phyloP scores from a whole-genome alignment of 2,797 vertebrate genomes.

The Balearica regulorum region DNA sequence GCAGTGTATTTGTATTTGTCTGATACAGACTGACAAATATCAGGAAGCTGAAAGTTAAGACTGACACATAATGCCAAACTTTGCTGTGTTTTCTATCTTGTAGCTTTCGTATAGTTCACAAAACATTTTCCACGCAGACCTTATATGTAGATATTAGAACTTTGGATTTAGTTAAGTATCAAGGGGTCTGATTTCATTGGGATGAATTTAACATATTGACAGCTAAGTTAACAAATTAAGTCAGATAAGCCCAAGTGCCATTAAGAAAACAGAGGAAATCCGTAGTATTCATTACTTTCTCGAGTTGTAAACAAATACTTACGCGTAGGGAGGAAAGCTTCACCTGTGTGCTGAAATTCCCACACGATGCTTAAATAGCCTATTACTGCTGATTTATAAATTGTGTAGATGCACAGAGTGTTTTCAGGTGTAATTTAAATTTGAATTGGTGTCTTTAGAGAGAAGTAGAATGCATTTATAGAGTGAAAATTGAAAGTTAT shows the following conservation, averaged over 20 bases:
- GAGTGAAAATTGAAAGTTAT: not conserved
- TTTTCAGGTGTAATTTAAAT: slow-evolving; percentile 29
- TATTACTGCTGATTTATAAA: not conserved
- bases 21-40: not conserved
- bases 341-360: not conserved
- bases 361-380: not conserved
- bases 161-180: not conserved
- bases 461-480: not conserved
- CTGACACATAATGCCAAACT: not conserved
- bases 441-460: not conserved
- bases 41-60: not conserved
- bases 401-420: not conserved
- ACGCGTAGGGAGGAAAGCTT: not conserved
- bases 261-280: not conserved
- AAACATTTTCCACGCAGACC: not conserved
- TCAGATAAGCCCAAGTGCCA: not conserved
- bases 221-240: not conserved
- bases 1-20: not conserved
- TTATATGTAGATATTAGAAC: not conserved
- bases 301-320: not conserved
- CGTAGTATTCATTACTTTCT: not conserved
- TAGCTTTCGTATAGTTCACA: not conserved
- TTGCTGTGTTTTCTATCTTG: not conserved
- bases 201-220: not conserved
- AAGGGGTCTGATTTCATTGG: not conserved